phyloP scores from a whole-genome alignment of 1,140 invertebrate genomes.

The Aphelenchoides fujianensis region DNA sequence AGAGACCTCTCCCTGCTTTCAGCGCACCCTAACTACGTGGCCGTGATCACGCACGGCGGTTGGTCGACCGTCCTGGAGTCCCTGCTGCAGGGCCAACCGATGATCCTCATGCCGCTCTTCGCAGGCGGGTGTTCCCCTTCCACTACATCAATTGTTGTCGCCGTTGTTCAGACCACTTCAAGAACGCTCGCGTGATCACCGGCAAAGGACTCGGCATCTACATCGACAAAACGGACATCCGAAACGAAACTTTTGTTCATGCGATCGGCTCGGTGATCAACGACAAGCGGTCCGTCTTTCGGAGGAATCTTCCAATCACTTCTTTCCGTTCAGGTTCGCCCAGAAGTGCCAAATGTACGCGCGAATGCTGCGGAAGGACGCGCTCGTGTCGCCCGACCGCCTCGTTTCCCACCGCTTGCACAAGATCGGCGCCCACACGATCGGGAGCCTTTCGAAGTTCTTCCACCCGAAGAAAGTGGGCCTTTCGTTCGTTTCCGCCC shows the following conservation, averaged over 20 bases:
- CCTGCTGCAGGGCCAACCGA: slow-evolving; percentile 29
- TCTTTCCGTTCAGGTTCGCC: not conserved
- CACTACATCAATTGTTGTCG: no score
- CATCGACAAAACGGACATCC: slow-evolving; percentile 30
- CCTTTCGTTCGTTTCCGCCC: not conserved
- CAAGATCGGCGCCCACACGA: not conserved
- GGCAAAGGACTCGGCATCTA: slow-evolving; percentile 34
- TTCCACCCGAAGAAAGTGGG: slow-evolving; percentile 1
- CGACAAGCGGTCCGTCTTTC: not conserved
- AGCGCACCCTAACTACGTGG: slow-evolving; percentile 39
- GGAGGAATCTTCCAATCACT: not conserved
- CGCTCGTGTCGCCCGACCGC: not conserved
- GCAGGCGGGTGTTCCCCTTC: slow-evolving; percentile 37
- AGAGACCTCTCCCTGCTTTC: slow-evolving; percentile 18
- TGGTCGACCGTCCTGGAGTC: slow-evolving; percentile 40
- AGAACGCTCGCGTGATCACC: slow-evolving; percentile 36
- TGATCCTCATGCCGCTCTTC: slow-evolving; percentile 46
- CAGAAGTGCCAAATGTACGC: not conserved
- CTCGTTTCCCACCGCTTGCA: not conserved
- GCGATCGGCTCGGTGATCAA: not conserved
- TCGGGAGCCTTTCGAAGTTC: not conserved
- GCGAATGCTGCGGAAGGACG: not conserved
- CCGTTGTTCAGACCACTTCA: slow-evolving; percentile 45
- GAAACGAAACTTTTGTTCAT: slow-evolving; percentile 24
- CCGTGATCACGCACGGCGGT: slow-evolving; percentile 38